Conservation (phyloP, 2,113 vertebrate genomes). For the Hystrix brachyura region DNA sequence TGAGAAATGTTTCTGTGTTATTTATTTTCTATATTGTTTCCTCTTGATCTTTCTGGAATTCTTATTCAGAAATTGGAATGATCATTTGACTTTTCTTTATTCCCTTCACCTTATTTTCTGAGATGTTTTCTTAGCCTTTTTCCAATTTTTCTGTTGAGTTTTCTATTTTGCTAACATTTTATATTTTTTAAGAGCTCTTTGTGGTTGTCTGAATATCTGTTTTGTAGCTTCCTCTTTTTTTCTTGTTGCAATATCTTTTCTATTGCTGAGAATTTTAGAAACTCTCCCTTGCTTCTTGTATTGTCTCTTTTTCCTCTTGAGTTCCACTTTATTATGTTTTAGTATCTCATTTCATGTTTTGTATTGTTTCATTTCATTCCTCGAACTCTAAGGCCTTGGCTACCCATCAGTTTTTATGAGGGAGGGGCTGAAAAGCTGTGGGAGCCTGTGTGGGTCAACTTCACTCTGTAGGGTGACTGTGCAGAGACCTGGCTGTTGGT, state of each 20-base stretch:
- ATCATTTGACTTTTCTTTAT: conserved; percentile 38
- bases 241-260: neutral
- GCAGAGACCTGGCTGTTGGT: neutral
- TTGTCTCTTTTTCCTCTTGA: neutral
- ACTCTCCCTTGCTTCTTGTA: neutral
- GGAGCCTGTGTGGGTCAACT: neutral
- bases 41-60: neutral
- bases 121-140: neutral
- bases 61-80: conserved; percentile 33
- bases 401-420: neutral
- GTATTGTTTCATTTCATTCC: neutral
- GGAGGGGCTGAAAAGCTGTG: neutral
- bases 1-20: neutral
- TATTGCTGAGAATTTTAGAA: neutral
- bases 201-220: neutral
- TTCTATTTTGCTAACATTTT: conserved; percentile 11
- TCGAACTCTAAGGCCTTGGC: neutral
- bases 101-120: neutral
- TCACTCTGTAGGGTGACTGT: neutral
- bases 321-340: neutral
- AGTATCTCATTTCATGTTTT: neutral
- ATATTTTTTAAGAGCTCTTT: conserved; percentile 13
- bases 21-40: neutral
- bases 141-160: neutral
- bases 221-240: neutral